Evolutionary conservation across 2,797 vertebrate species (phyloP), one percentile per base, ranked within the genome.

Genomic region (Apogon hyalosoma): DNA sequence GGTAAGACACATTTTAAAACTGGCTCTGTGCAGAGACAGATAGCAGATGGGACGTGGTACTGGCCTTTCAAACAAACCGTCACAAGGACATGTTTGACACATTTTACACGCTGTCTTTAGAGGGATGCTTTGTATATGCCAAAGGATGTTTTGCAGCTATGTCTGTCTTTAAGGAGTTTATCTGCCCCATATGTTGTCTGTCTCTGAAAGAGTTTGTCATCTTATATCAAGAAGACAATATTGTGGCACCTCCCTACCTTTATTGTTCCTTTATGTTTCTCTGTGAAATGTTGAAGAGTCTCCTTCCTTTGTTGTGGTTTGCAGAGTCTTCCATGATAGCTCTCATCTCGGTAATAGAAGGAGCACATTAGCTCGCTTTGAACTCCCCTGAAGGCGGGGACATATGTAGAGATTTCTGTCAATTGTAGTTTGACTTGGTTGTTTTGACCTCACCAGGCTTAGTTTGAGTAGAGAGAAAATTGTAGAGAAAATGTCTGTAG

Each of bases 51-150:
- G 49, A 76, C 2, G 50, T 71, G 0, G 65, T 47, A 59, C 74
- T 11, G 18, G 68, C 47, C 76, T 87, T 79, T 90, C 90, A 90
- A 89, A 92, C 88, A 90, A 84, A 39, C 69, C 81, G 10, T 85
- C 77, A 77, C 48, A 31, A 38, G 63, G 21, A 28, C 61, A 28
- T 65, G 42, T 79, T 85, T 87, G 58, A 75, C 80, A 74, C 84
- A 49, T 63, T 75, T 13, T 46, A 56, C 7, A 1, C 58, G 69
- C 62, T 53, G 51, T 58, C 38, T 64, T 69, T 15, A 53, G 28
- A 36, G 33, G 12, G 7, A 53, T 41, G 38, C 45, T 69, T 58
- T 41, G 24, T 69, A 46, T 15, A 40, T 40, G 55, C 52, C 45
- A 24, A 43, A 42, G 54, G 39, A 65, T 19, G 59, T 54, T 40